Evolutionary conservation across 2,797 vertebrate species (phyloP).

Genomic region (Mus spretus): DNA sequence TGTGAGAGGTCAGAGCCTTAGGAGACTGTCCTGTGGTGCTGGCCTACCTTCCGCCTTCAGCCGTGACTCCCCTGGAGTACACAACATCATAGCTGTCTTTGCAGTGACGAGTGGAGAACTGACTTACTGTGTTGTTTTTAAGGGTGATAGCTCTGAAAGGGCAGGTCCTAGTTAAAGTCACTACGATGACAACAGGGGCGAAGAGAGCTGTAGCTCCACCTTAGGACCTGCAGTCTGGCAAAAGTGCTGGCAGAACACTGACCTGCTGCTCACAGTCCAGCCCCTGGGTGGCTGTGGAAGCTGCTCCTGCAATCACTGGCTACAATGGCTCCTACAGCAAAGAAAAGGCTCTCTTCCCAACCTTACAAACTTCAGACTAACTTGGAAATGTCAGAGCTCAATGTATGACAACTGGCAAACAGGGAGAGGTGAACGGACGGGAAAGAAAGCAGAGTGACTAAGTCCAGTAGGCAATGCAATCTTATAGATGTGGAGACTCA

Average conservation of each 20-base stretch:
- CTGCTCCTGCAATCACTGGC: accelerated
- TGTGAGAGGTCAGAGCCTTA: background rate
- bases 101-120: background rate
- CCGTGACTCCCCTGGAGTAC: background rate
- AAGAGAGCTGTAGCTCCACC: background rate
- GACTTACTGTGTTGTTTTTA: background rate
- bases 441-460: background rate
- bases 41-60: background rate
- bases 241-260: background rate
- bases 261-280: background rate
- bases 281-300: background rate
- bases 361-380: background rate
- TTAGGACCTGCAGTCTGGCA: background rate
- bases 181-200: background rate
- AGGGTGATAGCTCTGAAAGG: background rate
- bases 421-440: background rate
- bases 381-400: background rate
- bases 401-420: background rate
- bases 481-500: too few relatives aligned
- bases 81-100: background rate
- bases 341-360: background rate
- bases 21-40: background rate
- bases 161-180: background rate
- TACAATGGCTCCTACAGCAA: background rate
- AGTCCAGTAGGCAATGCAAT: background rate